A percentile compares a stretch with the other conserved stretches of the same genome.
Conservation (phyloP, 2,888 invertebrate species). For the Lingula anatina region DNA sequence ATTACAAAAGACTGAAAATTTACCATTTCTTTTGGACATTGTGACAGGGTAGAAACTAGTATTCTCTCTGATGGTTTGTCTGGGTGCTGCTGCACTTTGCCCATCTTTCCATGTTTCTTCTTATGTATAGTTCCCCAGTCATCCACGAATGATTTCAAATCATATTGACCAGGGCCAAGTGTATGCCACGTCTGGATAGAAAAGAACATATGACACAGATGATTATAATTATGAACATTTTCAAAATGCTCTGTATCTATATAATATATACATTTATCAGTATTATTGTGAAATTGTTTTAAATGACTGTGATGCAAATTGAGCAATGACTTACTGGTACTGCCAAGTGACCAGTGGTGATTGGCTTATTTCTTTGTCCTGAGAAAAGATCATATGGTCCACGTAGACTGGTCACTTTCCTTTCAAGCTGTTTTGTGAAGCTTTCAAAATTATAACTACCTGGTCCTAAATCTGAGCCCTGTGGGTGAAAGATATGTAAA, state of each 20-base stretch:
- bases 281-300: too few relatives aligned
- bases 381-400: slow-evolving; percentile 50
- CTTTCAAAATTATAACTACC: slow-evolving; percentile 44
- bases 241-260: too few relatives aligned
- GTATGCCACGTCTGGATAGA: slow-evolving; percentile 28
- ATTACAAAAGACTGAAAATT: too few relatives aligned
- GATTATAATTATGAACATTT: neutral
- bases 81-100: slow-evolving; percentile 40
- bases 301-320: too few relatives aligned
- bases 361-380: slow-evolving; percentile 47
- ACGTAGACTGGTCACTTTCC: slow-evolving; percentile 38
- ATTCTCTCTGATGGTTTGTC: slow-evolving; percentile 34
- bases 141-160: slow-evolving; percentile 36
- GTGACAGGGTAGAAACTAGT: slow-evolving; percentile 34
- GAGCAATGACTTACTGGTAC: slow-evolving; percentile 46
- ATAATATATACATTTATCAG: too few relatives aligned
- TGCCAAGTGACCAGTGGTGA: slow-evolving; percentile 45
- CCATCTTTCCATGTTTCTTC: slow-evolving; percentile 39
- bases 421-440: slow-evolving; percentile 35
- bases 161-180: slow-evolving; percentile 43
- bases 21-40: slow-evolving; percentile 34
- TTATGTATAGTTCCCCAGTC: slow-evolving; percentile 29
- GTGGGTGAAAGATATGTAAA: slow-evolving; percentile 9
- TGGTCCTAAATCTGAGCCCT: slow-evolving; percentile 47
- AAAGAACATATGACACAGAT: neutral